Evolutionary conservation across 2,888 invertebrate species (phyloP), one percentile per base, ranked within the genome.

Genomic region (Trachelus iudaicus): DNA sequence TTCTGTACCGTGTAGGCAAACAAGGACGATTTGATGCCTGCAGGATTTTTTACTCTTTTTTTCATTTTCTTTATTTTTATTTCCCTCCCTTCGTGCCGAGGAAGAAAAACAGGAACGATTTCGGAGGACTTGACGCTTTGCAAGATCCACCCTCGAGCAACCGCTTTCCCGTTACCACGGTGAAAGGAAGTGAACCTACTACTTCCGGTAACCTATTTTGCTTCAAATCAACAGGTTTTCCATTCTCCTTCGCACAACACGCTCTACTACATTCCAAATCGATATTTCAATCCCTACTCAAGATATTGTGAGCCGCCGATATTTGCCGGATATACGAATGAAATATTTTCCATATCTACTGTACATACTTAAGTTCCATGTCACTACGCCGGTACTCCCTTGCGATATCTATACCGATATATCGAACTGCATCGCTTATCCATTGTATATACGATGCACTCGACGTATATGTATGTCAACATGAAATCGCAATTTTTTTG

Each of bases 211-310:
- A 77, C 69, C 75, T 40, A 75, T 68, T 76, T 75, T 73, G 77
- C 77, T 34, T 76, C 79, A 80, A 79, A 82, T 83, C 82, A 84
- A 83, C 83, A 84, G 83, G 83, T 82, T 78, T 75, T 83, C 83
- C 75, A 33, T 71, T 71, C 33, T 71, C 71, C 71, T 34, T 12
- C 30, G 30, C 71, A 71, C 71, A 82, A 69, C 78, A 69, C 37
- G 56, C 69, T 69, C 78, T 73, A 77, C 76, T 77, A 75, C 79
- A 80, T 76, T 79, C 76, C 78, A 73, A 77, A 80, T 81, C 83
- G 80, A 82, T 82, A 82, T 80, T 80, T 81, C 83, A 81, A 83
- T 83, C 79, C 78, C 79, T 79, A 79, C 73, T 31, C 37, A 69
- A 73, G 71, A 73, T 69, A 75, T 79, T 71, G 71, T 34, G 31